Percentiles rank a stretch among this genome's conserved stretches.
Evolutionary conservation across 2,113 vertebrate genomes (phyloP).

Genomic region (Aptenodytes patagonicus): DNA sequence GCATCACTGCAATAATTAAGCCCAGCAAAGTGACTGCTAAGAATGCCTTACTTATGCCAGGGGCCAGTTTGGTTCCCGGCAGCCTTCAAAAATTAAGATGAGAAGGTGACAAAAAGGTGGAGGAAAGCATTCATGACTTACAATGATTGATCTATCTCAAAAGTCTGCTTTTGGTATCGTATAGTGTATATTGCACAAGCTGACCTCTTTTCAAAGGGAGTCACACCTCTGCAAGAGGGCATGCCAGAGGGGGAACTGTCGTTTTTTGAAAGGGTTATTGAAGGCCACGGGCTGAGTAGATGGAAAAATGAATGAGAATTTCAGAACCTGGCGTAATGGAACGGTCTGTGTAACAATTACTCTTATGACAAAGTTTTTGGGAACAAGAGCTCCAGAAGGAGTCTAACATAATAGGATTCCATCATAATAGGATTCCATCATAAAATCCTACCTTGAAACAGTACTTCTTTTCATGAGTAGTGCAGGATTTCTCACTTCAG

Average conservation of each 20-base stretch:
- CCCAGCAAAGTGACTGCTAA: neutral
- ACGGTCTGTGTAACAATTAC: neutral
- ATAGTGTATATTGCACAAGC: neutral
- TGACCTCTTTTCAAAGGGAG: conserved; percentile 8
- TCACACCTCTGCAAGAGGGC: neutral
- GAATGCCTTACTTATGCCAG: neutral
- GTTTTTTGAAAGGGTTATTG: conserved; percentile 15
- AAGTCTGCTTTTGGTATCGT: neutral
- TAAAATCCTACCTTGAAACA: neutral
- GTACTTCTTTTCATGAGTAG: neutral
- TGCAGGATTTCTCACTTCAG: neutral
- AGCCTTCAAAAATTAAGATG: conserved; percentile 7
- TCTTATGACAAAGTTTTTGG: neutral
- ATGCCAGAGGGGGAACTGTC: neutral
- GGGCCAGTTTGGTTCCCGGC: neutral
- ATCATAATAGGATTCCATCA: neutral
- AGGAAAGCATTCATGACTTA: neutral
- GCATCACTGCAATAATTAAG: conserved; percentile 23
- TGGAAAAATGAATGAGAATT: conserved; percentile 6
- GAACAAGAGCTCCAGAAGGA: neutral
- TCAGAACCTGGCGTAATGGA: neutral
- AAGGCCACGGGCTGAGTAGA: neutral
- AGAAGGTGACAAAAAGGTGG: conserved; percentile 25
- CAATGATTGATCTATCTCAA: neutral
- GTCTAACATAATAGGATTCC: neutral